Conservation (phyloP, 2,888 invertebrate species). For the Clitarchus hookeri region DNA sequence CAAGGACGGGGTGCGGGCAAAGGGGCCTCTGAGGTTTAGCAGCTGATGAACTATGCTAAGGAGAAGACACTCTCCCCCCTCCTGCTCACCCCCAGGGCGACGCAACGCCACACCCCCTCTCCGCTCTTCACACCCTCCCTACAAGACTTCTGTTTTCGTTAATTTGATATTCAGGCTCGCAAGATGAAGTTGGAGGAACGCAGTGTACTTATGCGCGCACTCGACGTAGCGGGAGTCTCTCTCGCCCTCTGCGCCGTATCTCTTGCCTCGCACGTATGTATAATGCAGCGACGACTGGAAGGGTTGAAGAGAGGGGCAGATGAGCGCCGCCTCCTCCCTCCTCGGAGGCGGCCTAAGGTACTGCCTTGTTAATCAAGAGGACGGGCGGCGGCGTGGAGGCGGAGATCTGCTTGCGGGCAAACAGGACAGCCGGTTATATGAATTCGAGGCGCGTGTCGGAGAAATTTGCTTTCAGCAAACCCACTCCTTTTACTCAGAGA, state of each 20-base stretch:
- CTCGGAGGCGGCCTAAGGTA: background rate
- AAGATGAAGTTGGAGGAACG: slow-evolving; percentile 27
- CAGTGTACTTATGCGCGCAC: background rate
- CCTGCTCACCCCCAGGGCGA: background rate
- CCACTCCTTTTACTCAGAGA: too few relatives aligned
- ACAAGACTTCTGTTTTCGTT: slow-evolving; percentile 34
- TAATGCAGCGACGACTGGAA: background rate
- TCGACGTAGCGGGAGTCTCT: background rate
- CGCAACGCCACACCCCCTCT: background rate
- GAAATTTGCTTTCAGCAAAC: too few relatives aligned
- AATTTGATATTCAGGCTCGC: slow-evolving; percentile 40
- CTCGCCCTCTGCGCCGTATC: background rate
- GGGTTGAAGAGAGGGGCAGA: background rate
- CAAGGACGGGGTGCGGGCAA: background rate
- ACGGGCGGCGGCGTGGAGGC: background rate
- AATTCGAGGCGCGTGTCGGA: too few relatives aligned
- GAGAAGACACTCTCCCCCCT: background rate
- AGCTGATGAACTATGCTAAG: slow-evolving; percentile 30
- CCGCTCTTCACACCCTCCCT: background rate
- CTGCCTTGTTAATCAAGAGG: background rate
- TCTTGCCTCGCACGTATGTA: background rate
- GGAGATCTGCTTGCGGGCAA: background rate
- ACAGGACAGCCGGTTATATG: background rate
- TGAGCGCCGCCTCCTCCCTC: background rate
- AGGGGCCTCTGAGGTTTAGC: slow-evolving; percentile 29